Percentiles rank a stretch among this genome's conserved stretches.
Evolutionary conservation across 2,888 invertebrate species (phyloP).

Genomic region (Cephonodes hylas): DNA sequence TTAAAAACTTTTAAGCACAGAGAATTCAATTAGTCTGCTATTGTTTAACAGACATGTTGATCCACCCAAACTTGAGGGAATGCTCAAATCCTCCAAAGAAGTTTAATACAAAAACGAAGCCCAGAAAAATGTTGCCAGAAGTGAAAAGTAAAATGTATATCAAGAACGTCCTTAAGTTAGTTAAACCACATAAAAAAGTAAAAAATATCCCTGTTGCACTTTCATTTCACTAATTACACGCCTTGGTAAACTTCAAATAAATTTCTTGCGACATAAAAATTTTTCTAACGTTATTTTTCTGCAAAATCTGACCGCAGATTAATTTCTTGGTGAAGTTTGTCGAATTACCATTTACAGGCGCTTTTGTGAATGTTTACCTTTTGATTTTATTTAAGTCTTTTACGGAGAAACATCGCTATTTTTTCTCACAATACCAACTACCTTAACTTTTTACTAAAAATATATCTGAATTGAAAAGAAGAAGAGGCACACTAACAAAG

Average conservation of each 20-base stretch:
- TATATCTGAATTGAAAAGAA: no score
- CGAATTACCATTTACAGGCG: constrained; percentile 11
- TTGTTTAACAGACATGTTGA: not conserved
- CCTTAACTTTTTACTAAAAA: no score
- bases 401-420: no score
- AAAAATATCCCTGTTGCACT: constrained; percentile 26
- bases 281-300: constrained; percentile 1
- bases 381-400: not conserved
- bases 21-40: not conserved
- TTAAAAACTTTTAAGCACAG: no score
- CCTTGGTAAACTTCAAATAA: constrained; percentile 28
- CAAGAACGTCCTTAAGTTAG: constrained; percentile 31
- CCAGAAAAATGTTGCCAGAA: constrained; percentile 25
- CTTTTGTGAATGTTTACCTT: not conserved
- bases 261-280: constrained; percentile 15
- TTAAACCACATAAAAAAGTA: constrained; percentile 26
- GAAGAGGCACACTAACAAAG: no score
- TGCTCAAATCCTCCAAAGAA: not conserved
- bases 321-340: constrained; percentile 4
- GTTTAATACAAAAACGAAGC: constrained; percentile 15
- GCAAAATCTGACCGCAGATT: not conserved
- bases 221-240: constrained; percentile 34
- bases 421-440: no score
- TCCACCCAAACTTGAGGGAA: not conserved
- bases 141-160: constrained; percentile 31